phyloP scores from a whole-genome alignment of 2,797 vertebrate species.

The Phalanger gymnotis region DNA sequence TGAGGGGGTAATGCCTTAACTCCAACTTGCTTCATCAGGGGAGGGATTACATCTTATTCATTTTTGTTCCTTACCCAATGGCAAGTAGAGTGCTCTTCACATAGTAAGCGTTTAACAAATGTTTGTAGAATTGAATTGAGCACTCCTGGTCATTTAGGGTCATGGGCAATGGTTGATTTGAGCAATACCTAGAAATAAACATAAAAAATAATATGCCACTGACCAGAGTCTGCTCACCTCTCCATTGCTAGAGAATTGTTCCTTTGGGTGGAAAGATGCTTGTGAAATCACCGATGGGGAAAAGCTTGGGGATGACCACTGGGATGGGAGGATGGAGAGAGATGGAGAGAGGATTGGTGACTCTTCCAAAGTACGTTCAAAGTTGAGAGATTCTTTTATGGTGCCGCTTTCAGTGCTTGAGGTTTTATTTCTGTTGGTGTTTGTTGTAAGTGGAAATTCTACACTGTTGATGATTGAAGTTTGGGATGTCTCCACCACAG shows the following conservation, averaged over 20 bases:
- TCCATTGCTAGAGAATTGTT: constrained; percentile 19
- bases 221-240: constrained; percentile 59
- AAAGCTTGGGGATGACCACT: neutral
- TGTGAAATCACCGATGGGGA: constrained; percentile 10
- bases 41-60: neutral
- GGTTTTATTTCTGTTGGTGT: constrained; percentile 57
- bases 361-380: constrained; percentile 16
- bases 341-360: neutral
- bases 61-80: constrained; percentile 10
- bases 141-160: constrained; percentile 7
- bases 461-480: constrained; percentile 16
- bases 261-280: constrained; percentile 43
- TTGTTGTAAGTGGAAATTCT: constrained; percentile 37
- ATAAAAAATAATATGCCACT: constrained; percentile 36
- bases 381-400: constrained; percentile 67
- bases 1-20: neutral
- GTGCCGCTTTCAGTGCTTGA: constrained; percentile 21
- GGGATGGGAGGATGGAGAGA: neutral
- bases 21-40: neutral
- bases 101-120: constrained; percentile 41
- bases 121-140: constrained; percentile 20
- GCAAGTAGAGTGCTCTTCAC: neutral
- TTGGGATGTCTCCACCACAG: constrained; percentile 60
- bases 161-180: constrained; percentile 45
- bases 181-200: constrained; percentile 28